A percentile compares a stretch with the other conserved stretches of the same genome.
phyloP scores from a whole-genome alignment of 2,888 invertebrate species.

The Sericinus montela region DNA sequence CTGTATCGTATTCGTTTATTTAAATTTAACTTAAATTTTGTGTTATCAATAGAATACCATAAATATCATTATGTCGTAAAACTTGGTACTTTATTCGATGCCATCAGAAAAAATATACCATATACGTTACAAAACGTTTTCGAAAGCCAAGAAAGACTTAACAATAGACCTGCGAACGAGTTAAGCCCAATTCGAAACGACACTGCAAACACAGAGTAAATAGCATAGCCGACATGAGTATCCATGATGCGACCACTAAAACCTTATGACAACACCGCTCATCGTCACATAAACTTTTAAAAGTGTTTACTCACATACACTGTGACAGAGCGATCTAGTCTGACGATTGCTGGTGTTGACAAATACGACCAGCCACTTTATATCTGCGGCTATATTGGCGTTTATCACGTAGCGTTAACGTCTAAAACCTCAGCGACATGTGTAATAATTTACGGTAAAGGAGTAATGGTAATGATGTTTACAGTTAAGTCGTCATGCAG shows the following conservation, averaged over 20 bases:
- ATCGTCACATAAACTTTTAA: conserved; percentile 72
- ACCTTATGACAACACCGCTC: conserved; percentile 68
- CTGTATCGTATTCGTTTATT: no score
- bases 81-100: no score
- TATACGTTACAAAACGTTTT: conserved; percentile 36
- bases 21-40: no score
- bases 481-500: conserved; percentile 72
- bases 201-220: conserved; percentile 46
- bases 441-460: conserved; percentile 26
- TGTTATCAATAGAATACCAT: no score
- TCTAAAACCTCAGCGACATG: conserved; percentile 26
- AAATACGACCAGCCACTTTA: conserved; percentile 30
- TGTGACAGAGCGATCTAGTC: conserved; percentile 68
- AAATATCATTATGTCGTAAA: no score
- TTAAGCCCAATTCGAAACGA: conserved; percentile 61
- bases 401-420: conserved; percentile 30
- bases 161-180: conserved; percentile 44
- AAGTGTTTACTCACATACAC: conserved; percentile 67
- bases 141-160: conserved; percentile 50
- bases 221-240: conserved; percentile 48
- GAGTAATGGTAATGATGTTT: conserved; percentile 71
- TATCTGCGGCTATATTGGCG: conserved; percentile 19
- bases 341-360: conserved; percentile 59
- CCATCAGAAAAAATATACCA: no score
- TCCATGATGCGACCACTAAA: conserved; percentile 71